Evolutionary conservation across 2,113 vertebrate genomes (phyloP), one percentile per base, ranked within the genome.

Genomic region (Pterocles burchelli): DNA sequence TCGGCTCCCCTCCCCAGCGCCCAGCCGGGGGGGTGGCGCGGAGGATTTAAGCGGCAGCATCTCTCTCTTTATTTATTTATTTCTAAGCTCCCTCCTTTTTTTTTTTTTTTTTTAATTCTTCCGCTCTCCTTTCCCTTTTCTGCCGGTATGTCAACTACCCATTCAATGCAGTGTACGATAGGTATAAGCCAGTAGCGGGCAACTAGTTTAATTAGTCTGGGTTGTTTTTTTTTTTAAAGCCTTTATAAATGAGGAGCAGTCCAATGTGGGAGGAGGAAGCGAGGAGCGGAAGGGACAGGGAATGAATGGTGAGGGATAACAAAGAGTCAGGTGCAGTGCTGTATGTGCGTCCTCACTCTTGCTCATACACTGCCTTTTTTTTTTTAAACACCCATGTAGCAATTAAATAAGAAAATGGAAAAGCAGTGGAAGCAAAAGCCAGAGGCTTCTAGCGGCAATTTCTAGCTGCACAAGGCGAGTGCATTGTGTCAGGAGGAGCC

Each of bases 301-400:
- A 52, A 61, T 52, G 93, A 46, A 82, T 61, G 70, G 63, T 36
- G 91, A 57, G 48, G 58, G 80, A 61, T 93, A 93, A 95, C 93
- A 79, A 94, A 95, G 92, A 82, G 91, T 87, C 93, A 96, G 91
- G 95, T 95, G 96, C 88, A 85, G 86, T 1, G 80, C 78, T 31
- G 31, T 2, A 0, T 9, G 24, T 14, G 85, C 92, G 24, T 26
- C 74, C 57, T 45, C 59, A 1, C 45, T 16, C 43, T 5, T 29
- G 20, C 63, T 13, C 1, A 2, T 1, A 4, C 29, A 4, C 0
- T 1, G 33, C 8, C 25, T 52, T 52, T 51, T 45, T 24, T 36
- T 34, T 45, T 65, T 34, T 29, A 36, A 51, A 88, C 74, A 7
- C 48, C 61, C 77, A 65, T 3, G 41, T 29, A 25, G 51, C 46